Evolutionary conservation across 2,888 invertebrate species (phyloP).

Genomic region (Gandaritis pyraliata): DNA sequence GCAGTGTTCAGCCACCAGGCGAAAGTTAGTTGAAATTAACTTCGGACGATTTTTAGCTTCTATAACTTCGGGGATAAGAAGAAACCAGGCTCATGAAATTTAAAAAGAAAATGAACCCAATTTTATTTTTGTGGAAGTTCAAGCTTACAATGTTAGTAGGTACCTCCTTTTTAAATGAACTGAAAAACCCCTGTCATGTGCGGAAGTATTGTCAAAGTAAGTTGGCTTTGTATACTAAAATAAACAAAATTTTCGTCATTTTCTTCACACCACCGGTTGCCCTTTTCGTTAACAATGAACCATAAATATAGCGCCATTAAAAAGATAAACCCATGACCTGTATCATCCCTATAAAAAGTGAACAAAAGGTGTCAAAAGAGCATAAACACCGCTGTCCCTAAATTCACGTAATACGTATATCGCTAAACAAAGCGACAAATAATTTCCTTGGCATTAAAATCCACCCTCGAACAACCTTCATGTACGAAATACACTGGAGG

Average conservation of each 20-base stretch:
- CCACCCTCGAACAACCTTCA: constrained; percentile 19
- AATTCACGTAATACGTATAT: constrained; percentile 54
- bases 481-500: constrained; percentile 40
- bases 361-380: constrained; percentile 54
- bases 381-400: constrained; percentile 51
- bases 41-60: too few species aligned
- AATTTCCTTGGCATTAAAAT: constrained; percentile 50
- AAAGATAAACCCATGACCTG: constrained; percentile 37
- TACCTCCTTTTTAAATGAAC: background rate
- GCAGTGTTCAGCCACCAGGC: too few species aligned
- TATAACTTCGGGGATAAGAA: too few species aligned
- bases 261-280: constrained; percentile 25
- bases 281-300: constrained; percentile 36
- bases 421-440: constrained; percentile 60
- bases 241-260: constrained; percentile 8
- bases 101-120: background rate
- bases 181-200: background rate
- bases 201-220: background rate
- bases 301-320: constrained; percentile 39
- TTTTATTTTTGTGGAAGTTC: background rate
- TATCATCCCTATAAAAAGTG: constrained; percentile 40
- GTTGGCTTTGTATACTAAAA: background rate
- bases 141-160: background rate
- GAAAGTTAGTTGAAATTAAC: too few species aligned
- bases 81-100: too few species aligned